These are phyloP conservation scores for Philopedon plagiatum DNA, from an alignment of 2,888 invertebrate genomes.

Conservation along the genomic window DNA sequence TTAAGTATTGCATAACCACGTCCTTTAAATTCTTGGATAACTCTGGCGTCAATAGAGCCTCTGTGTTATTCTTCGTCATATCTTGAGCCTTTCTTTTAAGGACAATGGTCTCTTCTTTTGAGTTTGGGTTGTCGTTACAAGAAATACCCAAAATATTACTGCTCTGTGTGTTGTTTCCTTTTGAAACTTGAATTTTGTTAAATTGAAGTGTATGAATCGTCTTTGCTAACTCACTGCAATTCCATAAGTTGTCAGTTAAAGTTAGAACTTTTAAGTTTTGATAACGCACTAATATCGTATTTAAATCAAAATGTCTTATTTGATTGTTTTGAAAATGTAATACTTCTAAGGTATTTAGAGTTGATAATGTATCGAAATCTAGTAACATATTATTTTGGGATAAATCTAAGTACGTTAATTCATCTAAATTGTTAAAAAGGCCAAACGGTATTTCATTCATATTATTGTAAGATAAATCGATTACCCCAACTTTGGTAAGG, in stretches of 20 bases:
- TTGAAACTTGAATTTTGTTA: background rate
- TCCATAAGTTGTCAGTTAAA: conserved; percentile 2
- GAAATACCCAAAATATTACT: conserved; percentile 3
- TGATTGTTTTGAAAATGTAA: conserved; percentile 1
- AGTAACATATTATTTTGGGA: background rate
- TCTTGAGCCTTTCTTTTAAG: background rate
- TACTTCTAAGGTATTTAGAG: background rate
- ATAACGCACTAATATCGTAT: background rate
- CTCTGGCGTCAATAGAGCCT: no score
- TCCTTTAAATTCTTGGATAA: no score
- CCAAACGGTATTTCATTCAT: background rate
- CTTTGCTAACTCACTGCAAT: conserved; percentile 1
- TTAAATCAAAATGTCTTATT: background rate
- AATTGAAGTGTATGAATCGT: background rate
- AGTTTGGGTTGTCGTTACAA: background rate
- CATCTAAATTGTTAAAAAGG: background rate
- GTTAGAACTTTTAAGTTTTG: background rate
- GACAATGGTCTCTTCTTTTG: background rate
- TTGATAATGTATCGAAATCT: conserved; percentile 4
- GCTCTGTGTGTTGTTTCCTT: background rate
- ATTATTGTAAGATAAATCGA: background rate
- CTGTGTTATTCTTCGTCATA: no score
- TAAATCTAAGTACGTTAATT: background rate
- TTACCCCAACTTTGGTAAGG: background rate
- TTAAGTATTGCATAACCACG: no score